These are phyloP conservation scores for Parauchenoglanis ngamensis DNA, from an alignment of 2,797 vertebrate genomes.

Conservation along the genomic window DNA sequence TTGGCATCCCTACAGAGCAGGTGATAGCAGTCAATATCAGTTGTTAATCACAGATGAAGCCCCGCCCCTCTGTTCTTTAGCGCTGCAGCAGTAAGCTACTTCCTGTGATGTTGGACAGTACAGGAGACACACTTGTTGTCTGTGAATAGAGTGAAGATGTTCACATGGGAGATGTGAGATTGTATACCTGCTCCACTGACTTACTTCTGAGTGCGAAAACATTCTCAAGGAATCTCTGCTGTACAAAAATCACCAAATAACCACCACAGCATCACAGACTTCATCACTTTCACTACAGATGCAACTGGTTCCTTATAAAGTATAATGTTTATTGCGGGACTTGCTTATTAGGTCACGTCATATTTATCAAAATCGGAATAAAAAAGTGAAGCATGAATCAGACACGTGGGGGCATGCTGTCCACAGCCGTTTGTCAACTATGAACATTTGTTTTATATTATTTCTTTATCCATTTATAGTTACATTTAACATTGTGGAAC, in stretches of 20 bases:
- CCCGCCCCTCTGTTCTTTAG: not conserved
- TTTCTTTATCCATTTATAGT: too few species aligned
- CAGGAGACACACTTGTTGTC: slow-evolving; percentile 42
- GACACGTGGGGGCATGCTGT: not conserved
- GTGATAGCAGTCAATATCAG: not conserved
- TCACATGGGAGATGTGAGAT: slow-evolving; percentile 42
- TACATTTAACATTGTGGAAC: too few species aligned
- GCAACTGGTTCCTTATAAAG: not conserved
- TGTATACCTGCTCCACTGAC: slow-evolving; percentile 71
- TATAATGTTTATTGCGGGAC: not conserved
- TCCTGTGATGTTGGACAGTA: slow-evolving; percentile 7
- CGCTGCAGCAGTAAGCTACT: not conserved
- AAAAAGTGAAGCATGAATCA: not conserved
- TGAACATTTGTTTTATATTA: too few species aligned
- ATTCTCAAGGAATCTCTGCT: not conserved
- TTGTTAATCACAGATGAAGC: not conserved
- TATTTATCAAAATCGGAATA: not conserved
- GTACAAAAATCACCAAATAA: not conserved
- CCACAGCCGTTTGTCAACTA: too few species aligned
- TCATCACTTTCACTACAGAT: not conserved
- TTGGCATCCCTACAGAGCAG: not conserved
- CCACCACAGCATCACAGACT: not conserved
- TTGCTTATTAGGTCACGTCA: not conserved
- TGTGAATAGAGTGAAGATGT: slow-evolving; percentile 43
- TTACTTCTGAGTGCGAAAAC: slow-evolving; percentile 66